Evolutionary conservation across 2,888 invertebrate species (phyloP), one percentile per base, ranked within the genome.

Genomic region (Melanostoma scalare): DNA sequence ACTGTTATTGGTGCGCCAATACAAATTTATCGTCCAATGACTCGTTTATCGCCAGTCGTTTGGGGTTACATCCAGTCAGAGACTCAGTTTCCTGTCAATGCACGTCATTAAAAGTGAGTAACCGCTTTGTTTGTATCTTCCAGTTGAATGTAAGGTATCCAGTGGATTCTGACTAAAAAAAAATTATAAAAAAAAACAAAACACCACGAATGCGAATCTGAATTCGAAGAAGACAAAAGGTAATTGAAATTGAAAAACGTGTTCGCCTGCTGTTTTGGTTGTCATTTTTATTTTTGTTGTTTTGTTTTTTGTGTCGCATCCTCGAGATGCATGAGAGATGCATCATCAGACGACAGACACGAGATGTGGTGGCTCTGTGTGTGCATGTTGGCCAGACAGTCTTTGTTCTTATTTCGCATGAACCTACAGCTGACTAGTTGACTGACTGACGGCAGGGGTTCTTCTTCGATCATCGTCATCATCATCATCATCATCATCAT

Each of bases 241-340:
- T 84, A 84, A 79, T 84, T 84, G 79, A 74, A 84, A 84, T 74
- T 65, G 74, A 71, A 75, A 79, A 84, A 75, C 74, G 79, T 84
- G 79, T 84, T 71, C 71, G 71, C 84, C 84, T 71, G 79, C 79
- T 79, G 74, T 74, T 84, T 75, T 52, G 46, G 42, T 72, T 71
- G 69, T 46, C 68, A 74, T 53, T 46, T 72, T 56, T 63, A 35
- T 60, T 40, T 58, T 58, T 55, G 63, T 30, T 56, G 52, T 52
- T 50, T 67, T 38, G 30, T 42, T n/a, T 72, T 72, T 30, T 65
- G 53, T 77, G 78, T 69, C 77, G 68, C 73, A 78, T 82, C 73
- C 74, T 67, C 69, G 60, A 69, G 52, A 65, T 78, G 82, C 82
- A 82, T 78, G 48, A 65, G 53, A 67, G 71, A 75, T 84, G 84